Percentiles rank a stretch among this genome's conserved stretches.
Evolutionary conservation across 1,140 invertebrate genomes (phyloP).

Genomic region (Zelostemma sp.): DNA sequence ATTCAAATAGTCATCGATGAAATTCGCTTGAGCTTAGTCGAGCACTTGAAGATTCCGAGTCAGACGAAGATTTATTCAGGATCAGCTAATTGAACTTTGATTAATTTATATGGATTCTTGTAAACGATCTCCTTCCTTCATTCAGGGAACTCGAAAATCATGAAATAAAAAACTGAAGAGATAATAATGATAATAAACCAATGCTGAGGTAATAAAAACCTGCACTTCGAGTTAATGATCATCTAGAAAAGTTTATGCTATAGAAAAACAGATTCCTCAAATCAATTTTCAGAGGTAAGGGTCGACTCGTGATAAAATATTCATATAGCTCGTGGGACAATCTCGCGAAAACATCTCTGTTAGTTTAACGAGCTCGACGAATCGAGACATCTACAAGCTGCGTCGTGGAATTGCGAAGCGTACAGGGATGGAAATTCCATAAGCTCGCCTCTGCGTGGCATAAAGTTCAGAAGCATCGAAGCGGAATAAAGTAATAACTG

Average conservation of each 20-base stretch:
- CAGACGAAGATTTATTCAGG: not conserved
- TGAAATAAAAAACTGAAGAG: too few species aligned
- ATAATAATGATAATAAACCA: too few species aligned
- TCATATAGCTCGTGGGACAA: slow-evolving; percentile 41
- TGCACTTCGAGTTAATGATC: too few species aligned
- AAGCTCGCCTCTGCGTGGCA: slow-evolving; percentile 56
- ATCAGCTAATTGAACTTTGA: not conserved
- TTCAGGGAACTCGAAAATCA: too few species aligned
- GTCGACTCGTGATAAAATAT: slow-evolving; percentile 43
- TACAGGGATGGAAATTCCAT: slow-evolving; percentile 44
- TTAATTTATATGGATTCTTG: not conserved
- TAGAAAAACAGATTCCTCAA: too few species aligned
- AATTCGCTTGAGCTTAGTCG: slow-evolving; percentile 26
- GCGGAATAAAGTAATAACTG: slow-evolving; percentile 66
- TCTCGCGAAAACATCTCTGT: slow-evolving; percentile 28
- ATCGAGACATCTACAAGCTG: slow-evolving; percentile 38
- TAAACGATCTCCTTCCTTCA: too few species aligned
- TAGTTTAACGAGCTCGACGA: slow-evolving; percentile 40
- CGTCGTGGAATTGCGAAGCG: slow-evolving; percentile 47
- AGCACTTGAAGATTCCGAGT: slow-evolving; percentile 20
- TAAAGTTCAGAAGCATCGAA: slow-evolving; percentile 55
- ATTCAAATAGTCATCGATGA: slow-evolving; percentile 23
- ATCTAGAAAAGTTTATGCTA: too few species aligned
- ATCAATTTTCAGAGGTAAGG: slow-evolving; percentile 1
- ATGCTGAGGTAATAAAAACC: too few species aligned